Evolutionary conservation across 1,140 invertebrate species (phyloP).

Genomic region (Atta cephalotes): DNA sequence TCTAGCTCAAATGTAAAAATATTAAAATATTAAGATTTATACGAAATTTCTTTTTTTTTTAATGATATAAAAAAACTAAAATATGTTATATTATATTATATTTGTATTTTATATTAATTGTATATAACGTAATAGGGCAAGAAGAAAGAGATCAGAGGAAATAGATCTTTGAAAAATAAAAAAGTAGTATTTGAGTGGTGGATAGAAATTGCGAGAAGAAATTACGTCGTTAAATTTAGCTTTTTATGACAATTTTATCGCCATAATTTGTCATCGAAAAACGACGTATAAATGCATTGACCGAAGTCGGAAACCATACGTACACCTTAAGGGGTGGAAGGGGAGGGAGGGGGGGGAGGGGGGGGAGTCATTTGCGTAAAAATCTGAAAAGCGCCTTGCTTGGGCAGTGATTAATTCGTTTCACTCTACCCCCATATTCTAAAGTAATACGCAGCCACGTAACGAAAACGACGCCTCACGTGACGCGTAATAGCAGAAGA

Average conservation of each 20-base stretch:
- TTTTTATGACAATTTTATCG: constrained; percentile 13
- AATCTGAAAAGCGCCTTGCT: constrained; percentile 47
- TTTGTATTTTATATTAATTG: not conserved
- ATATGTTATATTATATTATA: not conserved
- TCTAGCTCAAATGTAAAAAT: not conserved
- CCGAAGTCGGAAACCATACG: constrained; percentile 4
- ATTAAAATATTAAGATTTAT: not conserved
- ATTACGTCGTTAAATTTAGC: constrained; percentile 47
- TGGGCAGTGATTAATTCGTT: constrained; percentile 52
- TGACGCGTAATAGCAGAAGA: constrained; percentile 55
- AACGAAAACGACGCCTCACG: constrained; percentile 62
- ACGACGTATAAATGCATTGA: constrained; percentile 52
- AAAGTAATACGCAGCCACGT: constrained; percentile 51
- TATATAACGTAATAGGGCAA: not conserved
- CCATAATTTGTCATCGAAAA: constrained; percentile 57
- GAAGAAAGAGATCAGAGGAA: not conserved
- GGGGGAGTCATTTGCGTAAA: constrained; percentile 39
- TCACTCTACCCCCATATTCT: constrained; percentile 1
- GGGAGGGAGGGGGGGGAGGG: not conserved
- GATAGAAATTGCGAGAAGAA: constrained; percentile 25
- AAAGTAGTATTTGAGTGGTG: not conserved
- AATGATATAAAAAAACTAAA: not conserved
- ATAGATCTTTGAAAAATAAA: constrained; percentile 19
- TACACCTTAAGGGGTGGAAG: not conserved
- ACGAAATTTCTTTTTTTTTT: not conserved